Conservation (phyloP, 2,113 vertebrate genomes). For the Climacteris rufus region DNA sequence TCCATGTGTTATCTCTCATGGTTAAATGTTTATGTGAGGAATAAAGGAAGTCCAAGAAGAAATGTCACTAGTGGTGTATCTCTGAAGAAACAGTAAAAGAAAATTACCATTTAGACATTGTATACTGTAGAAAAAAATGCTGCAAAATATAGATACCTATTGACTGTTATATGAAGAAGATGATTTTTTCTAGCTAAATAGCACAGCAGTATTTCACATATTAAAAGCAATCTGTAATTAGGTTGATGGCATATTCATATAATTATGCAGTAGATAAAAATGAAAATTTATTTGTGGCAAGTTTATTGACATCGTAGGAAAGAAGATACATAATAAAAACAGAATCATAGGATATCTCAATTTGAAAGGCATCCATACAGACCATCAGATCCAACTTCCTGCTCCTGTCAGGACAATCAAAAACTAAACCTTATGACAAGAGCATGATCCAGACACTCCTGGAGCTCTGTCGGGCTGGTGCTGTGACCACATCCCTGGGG, state of each 20-base stretch:
- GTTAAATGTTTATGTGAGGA: neutral
- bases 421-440: neutral
- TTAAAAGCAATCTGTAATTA: neutral
- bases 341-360: neutral
- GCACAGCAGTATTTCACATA: neutral
- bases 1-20: neutral
- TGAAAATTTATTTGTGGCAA: neutral
- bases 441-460: neutral
- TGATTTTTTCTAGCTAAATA: neutral
- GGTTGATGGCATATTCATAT: neutral
- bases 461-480: neutral
- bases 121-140: neutral
- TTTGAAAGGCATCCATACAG: neutral
- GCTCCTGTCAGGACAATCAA: neutral
- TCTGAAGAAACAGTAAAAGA: neutral
- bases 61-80: neutral
- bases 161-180: neutral
- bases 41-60: neutral
- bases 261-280: neutral
- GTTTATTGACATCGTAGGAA: neutral
- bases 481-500: neutral
- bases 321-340: neutral
- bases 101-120: neutral
- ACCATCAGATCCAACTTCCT: neutral
- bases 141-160: neutral